phyloP scores from a whole-genome alignment of 1,140 invertebrate species.

The Sycophaga agraensis region DNA sequence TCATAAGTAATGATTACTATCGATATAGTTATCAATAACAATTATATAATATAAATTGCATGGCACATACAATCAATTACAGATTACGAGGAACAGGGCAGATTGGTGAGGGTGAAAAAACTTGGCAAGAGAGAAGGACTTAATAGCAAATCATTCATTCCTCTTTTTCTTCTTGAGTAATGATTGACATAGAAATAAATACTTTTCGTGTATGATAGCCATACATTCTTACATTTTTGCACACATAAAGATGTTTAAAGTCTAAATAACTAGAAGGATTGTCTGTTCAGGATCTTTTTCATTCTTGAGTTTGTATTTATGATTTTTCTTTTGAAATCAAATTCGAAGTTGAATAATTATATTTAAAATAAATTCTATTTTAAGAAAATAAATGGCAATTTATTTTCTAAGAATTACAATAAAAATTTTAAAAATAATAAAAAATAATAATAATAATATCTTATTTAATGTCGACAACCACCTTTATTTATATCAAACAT shows the following conservation, averaged over 20 bases:
- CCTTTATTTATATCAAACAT: slow-evolving; percentile 17
- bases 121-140: slow-evolving; percentile 13
- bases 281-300: slow-evolving; percentile 29
- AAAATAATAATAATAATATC: background rate
- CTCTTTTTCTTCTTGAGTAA: background rate
- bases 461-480: background rate
- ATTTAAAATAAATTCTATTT: too few species aligned
- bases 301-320: too few species aligned
- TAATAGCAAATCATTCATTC: slow-evolving; percentile 13
- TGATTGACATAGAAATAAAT: slow-evolving; percentile 24
- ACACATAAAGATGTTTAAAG: slow-evolving; percentile 19
- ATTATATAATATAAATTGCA: slow-evolving; percentile 28
- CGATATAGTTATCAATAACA: slow-evolving; percentile 19
- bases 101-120: slow-evolving; percentile 13
- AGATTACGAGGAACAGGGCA: slow-evolving; percentile 7
- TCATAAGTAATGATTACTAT: slow-evolving; percentile 11
- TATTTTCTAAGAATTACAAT: too few species aligned
- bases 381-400: too few species aligned
- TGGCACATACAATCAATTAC: slow-evolving; percentile 28
- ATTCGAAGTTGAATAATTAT: too few species aligned
- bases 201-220: slow-evolving; percentile 15
- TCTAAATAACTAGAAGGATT: slow-evolving; percentile 25
- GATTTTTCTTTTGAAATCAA: too few species aligned
- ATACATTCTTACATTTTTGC: background rate
- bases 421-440: too few species aligned